Conservation (phyloP, 2,113 vertebrate genomes). For the Sigmodon hispidus region DNA sequence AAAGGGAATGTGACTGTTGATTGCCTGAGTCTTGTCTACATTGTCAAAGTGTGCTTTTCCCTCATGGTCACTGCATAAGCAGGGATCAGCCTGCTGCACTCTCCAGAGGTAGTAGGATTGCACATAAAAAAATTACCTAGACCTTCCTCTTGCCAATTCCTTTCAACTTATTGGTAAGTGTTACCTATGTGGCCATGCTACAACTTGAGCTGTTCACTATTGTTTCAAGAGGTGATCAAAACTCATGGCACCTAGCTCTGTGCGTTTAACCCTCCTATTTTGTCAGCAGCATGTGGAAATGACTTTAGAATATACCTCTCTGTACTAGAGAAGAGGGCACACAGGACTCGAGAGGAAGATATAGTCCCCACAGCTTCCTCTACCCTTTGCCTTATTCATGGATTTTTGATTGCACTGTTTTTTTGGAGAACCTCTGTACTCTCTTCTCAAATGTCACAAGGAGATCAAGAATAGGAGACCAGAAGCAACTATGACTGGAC, state of each 20-base stretch:
- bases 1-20: background rate
- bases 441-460: background rate
- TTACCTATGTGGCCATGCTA: background rate
- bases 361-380: background rate
- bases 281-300: background rate
- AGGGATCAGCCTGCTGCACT: background rate
- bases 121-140: background rate
- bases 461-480: background rate
- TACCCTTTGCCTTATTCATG: background rate
- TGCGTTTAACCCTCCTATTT: background rate
- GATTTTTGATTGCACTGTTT: background rate
- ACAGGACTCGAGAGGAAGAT: background rate
- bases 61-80: background rate
- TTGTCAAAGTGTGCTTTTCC: background rate
- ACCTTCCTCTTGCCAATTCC: background rate
- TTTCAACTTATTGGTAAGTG: background rate
- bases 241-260: background rate
- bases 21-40: background rate
- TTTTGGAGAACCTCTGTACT: background rate
- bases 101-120: background rate
- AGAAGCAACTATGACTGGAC: background rate
- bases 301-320: background rate
- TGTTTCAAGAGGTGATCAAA: conserved; percentile 30
- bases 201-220: background rate
- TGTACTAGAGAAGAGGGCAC: background rate